Percentiles rank a stretch among this genome's conserved stretches.
Evolutionary conservation across 2,888 invertebrate genomes (phyloP).

Genomic region (Ellobium chinense): DNA sequence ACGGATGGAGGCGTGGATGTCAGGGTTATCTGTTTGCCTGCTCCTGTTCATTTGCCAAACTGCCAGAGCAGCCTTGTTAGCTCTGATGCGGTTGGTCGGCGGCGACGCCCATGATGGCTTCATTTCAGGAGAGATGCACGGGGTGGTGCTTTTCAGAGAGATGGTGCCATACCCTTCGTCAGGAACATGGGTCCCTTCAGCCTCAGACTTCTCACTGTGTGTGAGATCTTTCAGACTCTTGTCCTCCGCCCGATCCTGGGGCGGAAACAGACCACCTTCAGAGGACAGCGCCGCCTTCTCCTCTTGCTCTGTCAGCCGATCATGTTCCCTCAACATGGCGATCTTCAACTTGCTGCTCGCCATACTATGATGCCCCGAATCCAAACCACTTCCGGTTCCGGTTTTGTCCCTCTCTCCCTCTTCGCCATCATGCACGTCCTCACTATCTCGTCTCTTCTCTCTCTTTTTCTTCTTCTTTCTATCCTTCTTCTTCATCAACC

Average conservation of each 20-base stretch:
- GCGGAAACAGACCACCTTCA: neutral
- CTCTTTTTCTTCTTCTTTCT: neutral
- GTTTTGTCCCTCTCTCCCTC: slow-evolving; percentile 23
- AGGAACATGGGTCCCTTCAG: neutral
- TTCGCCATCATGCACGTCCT: slow-evolving; percentile 24
- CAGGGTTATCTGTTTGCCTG: neutral
- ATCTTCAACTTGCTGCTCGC: neutral
- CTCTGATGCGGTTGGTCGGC: slow-evolving; percentile 26
- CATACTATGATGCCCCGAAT: slow-evolving; percentile 47
- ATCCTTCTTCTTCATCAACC: neutral
- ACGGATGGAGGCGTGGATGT: neutral
- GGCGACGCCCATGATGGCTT: neutral
- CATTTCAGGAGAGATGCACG: neutral
- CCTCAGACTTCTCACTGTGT: slow-evolving; percentile 26
- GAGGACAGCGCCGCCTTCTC: neutral
- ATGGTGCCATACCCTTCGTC: slow-evolving; percentile 17
- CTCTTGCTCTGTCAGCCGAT: slow-evolving; percentile 7
- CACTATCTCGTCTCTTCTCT: neutral
- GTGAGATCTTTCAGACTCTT: slow-evolving; percentile 30
- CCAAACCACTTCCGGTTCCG: slow-evolving; percentile 17
- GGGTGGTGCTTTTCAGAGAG: neutral
- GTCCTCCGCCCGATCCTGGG: neutral
- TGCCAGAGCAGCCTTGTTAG: slow-evolving; percentile 43
- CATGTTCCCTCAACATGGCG: neutral
- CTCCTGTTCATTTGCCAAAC: slow-evolving; percentile 4